A percentile compares a stretch with the other conserved stretches of the same genome.
These are phyloP conservation scores for Tragelaphus scriptus DNA, from an alignment of 2,113 vertebrate genomes.

Conservation along the genomic window DNA sequence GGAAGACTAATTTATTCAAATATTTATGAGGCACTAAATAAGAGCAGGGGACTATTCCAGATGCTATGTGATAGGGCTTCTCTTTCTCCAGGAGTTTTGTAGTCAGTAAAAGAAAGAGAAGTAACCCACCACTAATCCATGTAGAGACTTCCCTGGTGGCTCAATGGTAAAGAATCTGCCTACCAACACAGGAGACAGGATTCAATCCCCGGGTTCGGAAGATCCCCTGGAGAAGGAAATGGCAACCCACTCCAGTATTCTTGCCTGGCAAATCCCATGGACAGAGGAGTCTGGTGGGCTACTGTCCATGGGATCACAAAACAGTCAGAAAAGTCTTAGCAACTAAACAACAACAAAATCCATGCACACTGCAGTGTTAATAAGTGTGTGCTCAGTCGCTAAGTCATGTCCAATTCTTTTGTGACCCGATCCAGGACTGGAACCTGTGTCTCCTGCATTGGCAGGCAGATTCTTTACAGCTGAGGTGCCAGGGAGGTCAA, in stretches of 20 bases:
- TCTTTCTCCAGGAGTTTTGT: neutral
- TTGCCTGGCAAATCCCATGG: neutral
- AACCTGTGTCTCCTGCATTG: neutral
- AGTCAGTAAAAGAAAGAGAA: neutral
- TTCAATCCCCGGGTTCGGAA: neutral
- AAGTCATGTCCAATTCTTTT: fast-evolving
- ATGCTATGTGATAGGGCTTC: neutral
- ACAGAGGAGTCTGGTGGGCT: neutral
- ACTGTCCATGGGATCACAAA: neutral
- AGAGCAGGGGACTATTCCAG: neutral
- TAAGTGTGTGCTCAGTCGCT: neutral
- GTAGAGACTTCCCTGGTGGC: neutral
- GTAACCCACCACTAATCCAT: neutral
- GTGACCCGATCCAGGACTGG: neutral
- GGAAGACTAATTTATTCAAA: neutral
- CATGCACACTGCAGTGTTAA: neutral
- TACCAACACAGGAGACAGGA: neutral
- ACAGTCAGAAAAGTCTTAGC: neutral
- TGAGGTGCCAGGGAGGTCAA: neutral
- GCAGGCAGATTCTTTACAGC: neutral
- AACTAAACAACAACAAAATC: neutral
- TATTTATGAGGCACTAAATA: neutral
- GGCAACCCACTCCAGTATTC: neutral
- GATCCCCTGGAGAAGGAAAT: neutral
- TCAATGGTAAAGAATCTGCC: neutral